Base-by-base conservation (phyloP, 2,888 invertebrate genomes). In the Spilosoma lubricipeda region DNA sequence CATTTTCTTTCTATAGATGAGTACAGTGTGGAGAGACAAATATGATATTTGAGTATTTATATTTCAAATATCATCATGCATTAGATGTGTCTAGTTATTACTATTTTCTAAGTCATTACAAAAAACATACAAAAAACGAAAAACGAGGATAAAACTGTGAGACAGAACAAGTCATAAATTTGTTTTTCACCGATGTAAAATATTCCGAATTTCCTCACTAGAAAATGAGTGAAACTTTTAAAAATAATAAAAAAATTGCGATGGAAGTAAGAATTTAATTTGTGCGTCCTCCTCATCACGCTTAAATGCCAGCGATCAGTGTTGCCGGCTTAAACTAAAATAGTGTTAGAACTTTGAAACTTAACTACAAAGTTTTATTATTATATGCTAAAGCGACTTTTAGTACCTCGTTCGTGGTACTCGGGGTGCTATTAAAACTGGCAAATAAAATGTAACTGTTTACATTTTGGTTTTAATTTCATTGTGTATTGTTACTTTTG, bases 321-420 rank as follows among this genome's bases (percentile, higher is more conserved):
- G 63, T 67, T 78, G 65, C 45, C 67, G 2, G 67, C 67, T 73
- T 56, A 64, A 75, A 78, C 48, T 78, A 74, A 77, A 75, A 69
- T 72, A 76, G 36, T 75, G 70, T 74, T 33, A 30, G 27, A 77
- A 80, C 72, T 80, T 78, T 73, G 66, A 73, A 65, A 78, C 39
- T 77, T 71, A 63, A 36, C n/a, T 66, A 72, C 65, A 73, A 77
- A 75, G 73, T 75, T 78, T 63, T 9, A 48, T 73, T 80, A 73
- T 78, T 77, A 71, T 77, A 69, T 76, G 33, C 45, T 56, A 65
- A 71, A 59, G 67, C 36, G 71, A 76, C 73, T 71, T 56, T 15
- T 48, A 67, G 13, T 48, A 9, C 39, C 23, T 48, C 20, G 48
- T 23, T 66, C n/a, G 39, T 33, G 33, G 48, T 23, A 48, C 45